Base-by-base conservation (phyloP, 2,888 invertebrate species). In the Aspidapion aeneum region DNA sequence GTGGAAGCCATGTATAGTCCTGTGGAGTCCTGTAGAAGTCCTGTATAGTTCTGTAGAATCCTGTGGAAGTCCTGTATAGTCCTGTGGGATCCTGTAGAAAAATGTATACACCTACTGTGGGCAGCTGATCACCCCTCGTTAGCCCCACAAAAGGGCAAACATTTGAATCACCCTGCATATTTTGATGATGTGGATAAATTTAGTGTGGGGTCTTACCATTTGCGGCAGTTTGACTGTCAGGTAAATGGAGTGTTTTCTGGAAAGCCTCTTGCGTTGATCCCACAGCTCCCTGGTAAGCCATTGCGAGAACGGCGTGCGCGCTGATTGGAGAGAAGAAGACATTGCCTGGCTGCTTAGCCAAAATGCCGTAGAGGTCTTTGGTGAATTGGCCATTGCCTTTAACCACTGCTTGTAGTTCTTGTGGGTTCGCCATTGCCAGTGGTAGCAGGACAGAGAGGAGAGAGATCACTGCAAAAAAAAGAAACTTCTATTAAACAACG, bases 261-360 rank as follows among this genome's bases (percentile, higher is more conserved):
- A 81, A 74, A 22, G 73, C 73, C 21, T 73, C 64, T 9, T 74
- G 72, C 1, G 80, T 80, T 18, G 69, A 57, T 1, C 77, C 79
- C 17, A 61, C 71, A 9, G 80, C 74, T 0, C 81, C 81, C 66
- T 79, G 78, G 50, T 77, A 76, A 1, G 77, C 75, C 71, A 81
- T 71, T 1, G 80, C 73, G 1, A 81, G 72, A 3, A 80, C 76
- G 2, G 78, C 76, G 68, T 81, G 80, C 3, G 76, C 75, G 66
- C 81, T 81, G n/a, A 80, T 73, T 1, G 81, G 81, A 0, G 81
- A 81, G 66, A 79, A 79, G 65, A 81, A 75, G 1, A 81, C 70
- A 69, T 81, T 81, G 58, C 74, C 75, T 18, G 71, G 55, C 48
- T 72, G 63, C 51, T 72, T 66, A 0, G 75, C 63, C 21, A 78